Percentiles rank a stretch among this genome's conserved stretches.
Evolutionary conservation across 2,888 invertebrate species (phyloP).

Genomic region (Caradrina clavipalpis): DNA sequence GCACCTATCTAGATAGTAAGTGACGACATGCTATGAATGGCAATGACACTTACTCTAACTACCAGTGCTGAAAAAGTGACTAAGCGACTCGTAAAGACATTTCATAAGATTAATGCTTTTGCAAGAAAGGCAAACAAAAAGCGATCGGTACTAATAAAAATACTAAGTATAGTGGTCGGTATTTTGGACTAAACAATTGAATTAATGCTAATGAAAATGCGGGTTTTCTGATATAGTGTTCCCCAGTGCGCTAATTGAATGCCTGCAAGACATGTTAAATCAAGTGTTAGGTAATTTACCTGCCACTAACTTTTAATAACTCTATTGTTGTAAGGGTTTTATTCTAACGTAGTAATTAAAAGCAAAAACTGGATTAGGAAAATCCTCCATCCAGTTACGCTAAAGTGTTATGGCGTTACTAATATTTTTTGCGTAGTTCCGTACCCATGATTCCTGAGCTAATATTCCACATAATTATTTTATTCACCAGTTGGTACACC

Average conservation of each 20-base stretch:
- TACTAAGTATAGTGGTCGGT: neutral
- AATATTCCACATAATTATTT: neutral
- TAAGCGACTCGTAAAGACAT: neutral
- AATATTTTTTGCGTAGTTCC: conserved; percentile 32
- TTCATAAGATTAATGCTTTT: neutral
- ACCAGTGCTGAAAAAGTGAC: conserved; percentile 7
- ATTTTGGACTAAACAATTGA: conserved; percentile 27
- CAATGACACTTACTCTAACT: neutral
- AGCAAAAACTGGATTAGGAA: conserved; percentile 38
- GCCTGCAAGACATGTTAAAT: conserved; percentile 9
- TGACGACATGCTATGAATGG: neutral
- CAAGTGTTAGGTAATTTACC: neutral
- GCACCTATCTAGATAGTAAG: too few relatives aligned
- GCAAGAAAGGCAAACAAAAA: neutral
- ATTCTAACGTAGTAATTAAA: conserved; percentile 17
- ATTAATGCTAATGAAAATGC: conserved; percentile 29
- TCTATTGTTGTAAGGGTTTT: conserved; percentile 44
- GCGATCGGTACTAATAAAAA: conserved; percentile 2
- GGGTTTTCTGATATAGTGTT: conserved; percentile 36
- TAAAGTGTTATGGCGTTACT: conserved; percentile 2
- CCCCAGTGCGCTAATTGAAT: conserved; percentile 19
- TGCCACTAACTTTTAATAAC: conserved; percentile 30
- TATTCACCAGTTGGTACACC: neutral
- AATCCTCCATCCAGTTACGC: conserved; percentile 25
- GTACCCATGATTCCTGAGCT: conserved; percentile 18